These are phyloP conservation scores for Ophthalmolycus amberensis DNA, from an alignment of 2,113 vertebrate genomes.

Conservation along the genomic window DNA sequence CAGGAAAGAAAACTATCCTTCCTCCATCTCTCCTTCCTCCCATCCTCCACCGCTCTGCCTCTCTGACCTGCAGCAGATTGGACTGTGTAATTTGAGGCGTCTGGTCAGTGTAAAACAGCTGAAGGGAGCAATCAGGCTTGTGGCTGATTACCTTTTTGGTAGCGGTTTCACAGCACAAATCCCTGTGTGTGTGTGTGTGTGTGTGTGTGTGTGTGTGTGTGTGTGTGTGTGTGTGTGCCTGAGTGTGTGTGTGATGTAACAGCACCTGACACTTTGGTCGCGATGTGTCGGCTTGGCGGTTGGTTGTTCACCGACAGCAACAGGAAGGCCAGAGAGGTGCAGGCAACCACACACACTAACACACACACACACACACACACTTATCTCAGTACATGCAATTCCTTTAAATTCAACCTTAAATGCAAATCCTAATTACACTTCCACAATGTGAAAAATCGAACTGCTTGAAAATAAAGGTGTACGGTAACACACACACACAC, in stretches of 20 bases:
- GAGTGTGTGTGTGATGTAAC: conserved; percentile 80
- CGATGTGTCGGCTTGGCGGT: conserved; percentile 75
- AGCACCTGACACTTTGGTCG: conserved; percentile 80
- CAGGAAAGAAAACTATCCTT: not conserved
- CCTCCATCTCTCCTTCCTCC: not conserved
- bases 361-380: conserved; percentile 30
- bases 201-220: conserved; percentile 47
- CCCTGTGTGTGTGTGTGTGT: conserved; percentile 21
- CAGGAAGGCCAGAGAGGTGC: conserved; percentile 77
- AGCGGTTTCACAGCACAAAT: conserved; percentile 68
- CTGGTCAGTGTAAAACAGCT: conserved; percentile 63
- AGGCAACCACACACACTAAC: conserved; percentile 32
- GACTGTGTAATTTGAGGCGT: conserved; percentile 46
- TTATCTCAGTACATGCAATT: not conserved
- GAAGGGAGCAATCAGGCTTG: conserved; percentile 76
- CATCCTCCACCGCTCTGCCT: conserved; percentile 14
- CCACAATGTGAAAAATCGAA: not conserved
- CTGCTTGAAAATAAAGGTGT: not conserved
- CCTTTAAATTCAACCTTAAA: not conserved
- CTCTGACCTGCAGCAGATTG: conserved; percentile 42
- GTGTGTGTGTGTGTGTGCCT: conserved; percentile 44
- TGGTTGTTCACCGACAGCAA: conserved; percentile 86
- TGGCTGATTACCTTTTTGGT: conserved; percentile 73
- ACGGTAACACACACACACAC: not conserved
- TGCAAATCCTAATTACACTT: not conserved